Conservation (phyloP, 2,113 vertebrate genomes). For the Chroicocephalus ridibundus region DNA sequence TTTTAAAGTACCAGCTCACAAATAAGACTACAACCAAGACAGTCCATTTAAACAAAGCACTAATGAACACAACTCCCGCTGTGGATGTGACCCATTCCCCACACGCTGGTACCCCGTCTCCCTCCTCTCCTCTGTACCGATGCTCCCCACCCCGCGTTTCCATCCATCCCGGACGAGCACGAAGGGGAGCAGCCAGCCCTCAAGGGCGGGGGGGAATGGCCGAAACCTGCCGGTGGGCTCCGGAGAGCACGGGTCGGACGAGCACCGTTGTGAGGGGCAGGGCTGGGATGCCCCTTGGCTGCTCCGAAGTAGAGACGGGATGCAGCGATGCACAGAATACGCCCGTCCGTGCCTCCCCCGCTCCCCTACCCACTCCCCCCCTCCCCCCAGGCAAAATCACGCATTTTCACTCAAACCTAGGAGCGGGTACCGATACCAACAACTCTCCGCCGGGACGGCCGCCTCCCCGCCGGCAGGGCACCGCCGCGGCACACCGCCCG, state of each 20-base stretch:
- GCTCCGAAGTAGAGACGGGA: neutral
- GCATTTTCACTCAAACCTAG: fast-evolving
- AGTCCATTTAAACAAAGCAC: neutral
- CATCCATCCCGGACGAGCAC: neutral
- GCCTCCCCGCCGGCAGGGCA: neutral
- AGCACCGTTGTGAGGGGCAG: too few relatives aligned
- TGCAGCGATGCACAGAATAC: neutral
- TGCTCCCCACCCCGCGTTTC: neutral
- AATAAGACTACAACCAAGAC: neutral
- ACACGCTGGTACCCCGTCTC: too few relatives aligned
- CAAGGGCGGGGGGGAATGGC: fast-evolving
- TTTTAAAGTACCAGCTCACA: neutral
- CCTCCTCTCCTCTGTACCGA: neutral
- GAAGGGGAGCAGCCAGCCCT: neutral
- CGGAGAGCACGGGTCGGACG: neutral
- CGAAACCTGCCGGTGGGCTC: too few relatives aligned
- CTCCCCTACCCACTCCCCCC: neutral
- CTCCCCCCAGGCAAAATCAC: neutral
- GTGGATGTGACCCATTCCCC: neutral
- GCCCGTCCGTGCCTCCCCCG: neutral
- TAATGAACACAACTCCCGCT: neutral
- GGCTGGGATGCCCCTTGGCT: neutral
- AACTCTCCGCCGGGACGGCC: neutral
- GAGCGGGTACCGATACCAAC: neutral
- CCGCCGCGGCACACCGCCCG: neutral